Base-by-base conservation (phyloP, 2,113 vertebrate genomes). In the Haliaeetus leucogaster region DNA sequence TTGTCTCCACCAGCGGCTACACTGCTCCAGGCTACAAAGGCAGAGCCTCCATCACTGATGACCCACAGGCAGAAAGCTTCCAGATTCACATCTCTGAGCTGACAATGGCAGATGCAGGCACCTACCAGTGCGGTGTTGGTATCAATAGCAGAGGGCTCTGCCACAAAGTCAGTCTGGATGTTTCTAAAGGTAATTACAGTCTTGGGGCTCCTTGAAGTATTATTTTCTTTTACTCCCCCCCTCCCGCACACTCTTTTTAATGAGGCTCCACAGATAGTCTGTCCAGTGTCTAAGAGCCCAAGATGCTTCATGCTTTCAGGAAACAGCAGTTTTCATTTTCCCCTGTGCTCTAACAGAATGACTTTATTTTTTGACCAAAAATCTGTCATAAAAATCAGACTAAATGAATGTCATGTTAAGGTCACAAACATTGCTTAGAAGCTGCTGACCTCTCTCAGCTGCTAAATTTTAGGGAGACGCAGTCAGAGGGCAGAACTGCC, bases 91-190 rank as follows among this genome's bases (percentile, higher is more conserved):
- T 98, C 21, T 53, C 66, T 0, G 4, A 9, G 2, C 97, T 98
- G 10, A 30, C 2, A 1, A 8, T 0, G 20, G 26, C 6, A 3
- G 98, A 98, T 1, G 5, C 42, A 0, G 98, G 98, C 67, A 47
- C 3, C 45, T 98, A 98, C 94, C 97, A 96, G 90, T 98, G 98
- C 0, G 98, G 98, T 0, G 0, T 98, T 11, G 98, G 98, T 7
- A 7, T 86, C 36, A 96, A 21, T 4, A 91, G 25, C 71, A 89
- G 67, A 15, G 97, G 97, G 7, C 95, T 98, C 6, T 97, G 78
- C 81, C 76, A 97, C 82, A 89, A 9, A 2, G 93, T 98, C 38
- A 89, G 2, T 18, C 77, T 98, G 94, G 76, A 32, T 0, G 53
- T 98, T 52, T 65, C 42, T 38, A 11, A 87, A 88, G 98, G 98